Evolutionary conservation across 2,113 vertebrate genomes (phyloP), one percentile per base, ranked within the genome.

Genomic region (Casuarius casuarius): DNA sequence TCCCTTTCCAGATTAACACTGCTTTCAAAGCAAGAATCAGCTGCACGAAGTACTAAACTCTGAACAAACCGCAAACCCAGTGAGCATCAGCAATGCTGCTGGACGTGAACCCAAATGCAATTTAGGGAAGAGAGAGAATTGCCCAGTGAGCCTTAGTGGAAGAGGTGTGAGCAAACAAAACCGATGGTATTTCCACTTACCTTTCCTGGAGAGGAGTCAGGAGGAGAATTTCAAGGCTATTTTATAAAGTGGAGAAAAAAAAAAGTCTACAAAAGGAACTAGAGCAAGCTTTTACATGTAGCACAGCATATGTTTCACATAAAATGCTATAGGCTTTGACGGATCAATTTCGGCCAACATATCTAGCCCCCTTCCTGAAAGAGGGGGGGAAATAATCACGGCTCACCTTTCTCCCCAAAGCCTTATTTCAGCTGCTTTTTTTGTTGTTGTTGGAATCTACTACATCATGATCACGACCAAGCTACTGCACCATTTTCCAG

Each of bases 401-500:
- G 19, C 31, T 70, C 6, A 0, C 19, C 44, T 46, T 33, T 12
- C 12, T 48, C 7, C 20, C 48, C n/a, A 46, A 63, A 46, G 20
- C 46, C 23, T 33, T n/a, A 4, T 5, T 26, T 8, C 5, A 51
- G 23, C 14, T 48, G 6, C 38, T 38, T 14, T 16, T 9, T 2
- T 4, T 52, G 44, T 63, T 23, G 18, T 40, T 6, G 17, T 5
- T 44, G 52, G 76, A n/a, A 16, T 49, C 12, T 31, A 4, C 5
- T 0, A 14, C 26, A n/a, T 3, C 16, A 1, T 2, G 8, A 20
- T 66, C 49, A 12, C 0, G 1, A 54, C n/a, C 54, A 25, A 23
- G 33, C 14, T 18, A 7, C 85, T 4, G 23, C 46, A 7, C 42
- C 20, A 0, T 20, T 59, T 42, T 23, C 65, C 59, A 89, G 33